Conservation (phyloP, 30 jellyfish, hydroid and myxozoan species). For the Cassiopea xamachana region DNA sequence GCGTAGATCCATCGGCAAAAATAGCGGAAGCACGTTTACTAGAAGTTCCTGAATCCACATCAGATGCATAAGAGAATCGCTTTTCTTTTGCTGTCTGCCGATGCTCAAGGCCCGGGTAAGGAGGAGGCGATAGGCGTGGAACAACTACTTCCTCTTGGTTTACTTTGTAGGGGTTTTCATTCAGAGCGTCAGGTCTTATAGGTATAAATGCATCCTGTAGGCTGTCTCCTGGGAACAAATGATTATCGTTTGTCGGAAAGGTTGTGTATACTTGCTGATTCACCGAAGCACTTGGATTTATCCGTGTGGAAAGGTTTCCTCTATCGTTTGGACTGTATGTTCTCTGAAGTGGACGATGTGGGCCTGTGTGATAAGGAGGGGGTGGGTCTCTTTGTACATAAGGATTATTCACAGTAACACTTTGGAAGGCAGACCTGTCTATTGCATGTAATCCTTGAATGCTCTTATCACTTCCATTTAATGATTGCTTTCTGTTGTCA, state of each 20-base stretch:
- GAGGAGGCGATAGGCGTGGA: constrained; percentile 69
- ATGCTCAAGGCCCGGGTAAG: constrained; percentile 74
- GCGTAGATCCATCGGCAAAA: constrained; percentile 75
- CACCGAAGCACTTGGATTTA: constrained; percentile 11
- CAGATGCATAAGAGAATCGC: constrained; percentile 84
- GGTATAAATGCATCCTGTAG: constrained; percentile 69
- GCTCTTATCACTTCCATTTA: constrained; percentile 20
- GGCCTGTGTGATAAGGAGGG: constrained; percentile 55
- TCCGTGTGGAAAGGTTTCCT: constrained; percentile 21
- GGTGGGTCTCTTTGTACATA: constrained; percentile 49
- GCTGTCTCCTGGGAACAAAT: constrained; percentile 27
- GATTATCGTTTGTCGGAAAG: constrained; percentile 25
- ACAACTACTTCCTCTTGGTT: constrained; percentile 34
- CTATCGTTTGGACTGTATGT: constrained; percentile 69
- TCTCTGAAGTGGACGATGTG: constrained; percentile 57
- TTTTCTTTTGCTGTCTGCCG: constrained; percentile 55
- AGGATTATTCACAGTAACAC: constrained; percentile 11
- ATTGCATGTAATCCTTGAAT: constrained; percentile 12
- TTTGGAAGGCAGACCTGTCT: constrained; percentile 75
- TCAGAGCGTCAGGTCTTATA: constrained; percentile 22
- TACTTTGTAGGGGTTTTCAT: constrained; percentile 28
- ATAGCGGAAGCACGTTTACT: constrained; percentile 83
- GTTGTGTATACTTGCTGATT: constrained; percentile 13
- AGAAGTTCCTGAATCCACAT: constrained; percentile 79
- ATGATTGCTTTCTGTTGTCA: constrained; percentile 63